A percentile compares a stretch with the other conserved stretches of the same genome.
Conservation (phyloP, 2,113 vertebrate genomes). For the Oceanodroma tethys region DNA sequence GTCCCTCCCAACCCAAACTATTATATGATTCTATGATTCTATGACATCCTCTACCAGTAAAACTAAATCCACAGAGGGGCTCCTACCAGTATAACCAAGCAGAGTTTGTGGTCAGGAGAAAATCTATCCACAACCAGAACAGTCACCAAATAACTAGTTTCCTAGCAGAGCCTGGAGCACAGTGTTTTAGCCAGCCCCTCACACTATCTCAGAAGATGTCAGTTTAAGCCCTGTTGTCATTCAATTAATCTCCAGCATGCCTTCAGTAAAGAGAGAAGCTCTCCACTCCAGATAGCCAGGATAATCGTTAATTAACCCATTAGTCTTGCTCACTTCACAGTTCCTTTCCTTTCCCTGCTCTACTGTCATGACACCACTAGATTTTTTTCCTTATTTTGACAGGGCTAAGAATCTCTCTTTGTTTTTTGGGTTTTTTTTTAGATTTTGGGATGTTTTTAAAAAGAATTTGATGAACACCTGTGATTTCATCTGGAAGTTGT, state of each 20-base stretch:
- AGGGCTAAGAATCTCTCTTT: background rate
- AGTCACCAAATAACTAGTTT: background rate
- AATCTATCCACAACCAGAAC: background rate
- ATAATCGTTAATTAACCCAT: background rate
- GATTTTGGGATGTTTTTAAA: background rate
- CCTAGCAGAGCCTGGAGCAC: background rate
- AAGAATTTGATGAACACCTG: background rate
- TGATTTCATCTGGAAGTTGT: slow-evolving; percentile 47
- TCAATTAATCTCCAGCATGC: background rate
- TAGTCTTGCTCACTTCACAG: background rate
- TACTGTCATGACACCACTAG: background rate
- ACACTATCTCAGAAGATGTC: accelerated
- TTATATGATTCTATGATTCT: too few relatives aligned
- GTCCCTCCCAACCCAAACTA: too few relatives aligned
- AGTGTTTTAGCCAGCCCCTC: background rate
- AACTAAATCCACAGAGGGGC: background rate
- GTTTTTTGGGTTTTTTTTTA: background rate
- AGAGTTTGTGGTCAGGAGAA: background rate
- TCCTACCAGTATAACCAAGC: background rate
- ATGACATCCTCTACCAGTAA: background rate
- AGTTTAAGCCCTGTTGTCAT: background rate
- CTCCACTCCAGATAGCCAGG: background rate
- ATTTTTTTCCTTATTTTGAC: background rate
- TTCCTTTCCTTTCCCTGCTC: background rate
- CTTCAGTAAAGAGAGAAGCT: background rate